These are phyloP conservation scores for mouse (Mus musculus) DNA, from an alignment of 2,113 vertebrate species.

Conservation along the genomic window DNA sequence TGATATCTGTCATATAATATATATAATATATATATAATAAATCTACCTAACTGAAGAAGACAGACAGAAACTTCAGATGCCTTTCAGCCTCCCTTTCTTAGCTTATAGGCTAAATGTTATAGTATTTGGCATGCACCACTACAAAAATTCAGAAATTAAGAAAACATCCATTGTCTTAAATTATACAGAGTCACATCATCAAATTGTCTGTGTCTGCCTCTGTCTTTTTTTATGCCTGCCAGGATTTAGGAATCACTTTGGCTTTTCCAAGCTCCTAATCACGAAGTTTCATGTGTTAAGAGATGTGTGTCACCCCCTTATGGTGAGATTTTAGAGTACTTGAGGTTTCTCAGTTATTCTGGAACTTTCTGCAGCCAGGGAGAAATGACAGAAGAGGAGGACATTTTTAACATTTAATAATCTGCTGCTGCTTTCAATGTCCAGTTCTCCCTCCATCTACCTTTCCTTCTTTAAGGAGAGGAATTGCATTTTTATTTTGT, in stretches of 20 bases:
- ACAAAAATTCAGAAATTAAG: neutral
- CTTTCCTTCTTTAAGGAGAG: neutral
- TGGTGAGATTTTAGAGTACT: neutral
- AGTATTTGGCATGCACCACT: neutral
- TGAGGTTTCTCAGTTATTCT: neutral
- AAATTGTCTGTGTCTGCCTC: neutral
- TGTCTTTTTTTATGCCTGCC: neutral
- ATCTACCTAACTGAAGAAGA: neutral
- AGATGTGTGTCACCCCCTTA: neutral
- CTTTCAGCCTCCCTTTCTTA: neutral
- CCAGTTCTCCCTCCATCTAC: neutral
- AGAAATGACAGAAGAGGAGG: neutral
- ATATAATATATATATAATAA: neutral
- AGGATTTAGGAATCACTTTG: conserved; percentile 33
- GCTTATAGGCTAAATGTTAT: neutral
- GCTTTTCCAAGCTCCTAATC: neutral
- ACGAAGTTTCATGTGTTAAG: neutral
- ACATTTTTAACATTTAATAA: neutral
- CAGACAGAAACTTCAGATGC: neutral
- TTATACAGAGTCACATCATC: neutral
- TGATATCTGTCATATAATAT: too few relatives aligned
- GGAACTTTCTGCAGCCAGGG: neutral
- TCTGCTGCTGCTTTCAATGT: neutral
- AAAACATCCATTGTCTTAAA: neutral
- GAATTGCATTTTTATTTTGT: neutral